Base-by-base conservation (phyloP, 1,140 invertebrate species). In the Lordiphosa stackelbergi region DNA sequence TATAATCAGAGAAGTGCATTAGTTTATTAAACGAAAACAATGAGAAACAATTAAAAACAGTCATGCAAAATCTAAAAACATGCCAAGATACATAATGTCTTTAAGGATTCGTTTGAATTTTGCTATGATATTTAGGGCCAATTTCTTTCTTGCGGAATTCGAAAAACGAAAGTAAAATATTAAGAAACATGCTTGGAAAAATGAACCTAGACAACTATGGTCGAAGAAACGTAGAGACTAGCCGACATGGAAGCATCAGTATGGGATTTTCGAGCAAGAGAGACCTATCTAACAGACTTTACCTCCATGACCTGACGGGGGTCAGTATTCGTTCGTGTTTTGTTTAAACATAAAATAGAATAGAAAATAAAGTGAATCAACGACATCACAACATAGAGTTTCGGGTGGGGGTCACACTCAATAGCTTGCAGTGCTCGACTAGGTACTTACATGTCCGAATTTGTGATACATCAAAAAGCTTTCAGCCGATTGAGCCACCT, bases 381-480 rank as follows among this genome's bases (percentile, higher is more conserved):
- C 54, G 35, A 78, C 64, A 57, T 68, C 71, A 73, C 57, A 57
- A 41, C 12, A 46, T 22, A 12, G 43, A 8, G 24, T 46, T 12
- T 46, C n/a, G 2, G 7, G 24, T 19, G 19, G 19, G 3, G 7
- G 6, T 3, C 7, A 16, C 7, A 16, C 13, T 13, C 4, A 28
- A 46, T 2, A 31, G 19, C n/a, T 22, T 13, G 31, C 13, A 28
- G 31, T 11, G 9, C 24, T 10, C 40, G 12, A 34, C 2, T 12
- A 6, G 11, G 12, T 53, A 93, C 93, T 94, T 91, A 97, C 95
- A 88, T 94, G 92, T 87, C 95, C 96, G 89, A 97, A 97, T 90
- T 96, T 95, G 88, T 97, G 95, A 86, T 95, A 94, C 59, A 96
- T 91, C 54, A 97, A 90, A 88, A 95, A 95, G 72, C 95, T 93